Evolutionary conservation across 2,113 vertebrate genomes (phyloP).

Genomic region (Trogon melanurus): DNA sequence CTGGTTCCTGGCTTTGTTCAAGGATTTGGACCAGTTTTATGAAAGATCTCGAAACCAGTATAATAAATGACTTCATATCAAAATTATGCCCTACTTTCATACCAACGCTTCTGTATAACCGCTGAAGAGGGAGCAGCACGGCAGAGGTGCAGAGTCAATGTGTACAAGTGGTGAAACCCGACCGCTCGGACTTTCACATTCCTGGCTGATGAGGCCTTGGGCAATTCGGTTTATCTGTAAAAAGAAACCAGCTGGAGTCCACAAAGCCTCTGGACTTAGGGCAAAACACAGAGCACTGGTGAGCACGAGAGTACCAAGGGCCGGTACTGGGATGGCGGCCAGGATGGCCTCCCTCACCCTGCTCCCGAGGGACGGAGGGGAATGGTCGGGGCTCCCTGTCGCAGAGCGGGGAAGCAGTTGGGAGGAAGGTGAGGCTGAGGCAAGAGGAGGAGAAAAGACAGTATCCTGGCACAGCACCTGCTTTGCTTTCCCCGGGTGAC

Average conservation of each 20-base stretch:
- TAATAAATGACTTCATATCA: not conserved
- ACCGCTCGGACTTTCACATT: slow-evolving; percentile 18
- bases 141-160: not conserved
- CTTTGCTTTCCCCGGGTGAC: not conserved
- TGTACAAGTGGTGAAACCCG: not conserved
- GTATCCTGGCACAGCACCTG: accelerated
- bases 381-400: accelerated
- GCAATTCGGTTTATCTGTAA: not conserved
- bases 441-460: not conserved
- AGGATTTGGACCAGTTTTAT: not conserved
- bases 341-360: not conserved
- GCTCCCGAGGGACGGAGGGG: not conserved
- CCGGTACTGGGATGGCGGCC: too few relatives aligned
- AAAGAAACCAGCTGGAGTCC: not conserved
- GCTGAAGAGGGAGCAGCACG: accelerated
- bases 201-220: not conserved
- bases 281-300: not conserved
- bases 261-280: not conserved
- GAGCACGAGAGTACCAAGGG: accelerated
- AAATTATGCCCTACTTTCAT: not conserved
- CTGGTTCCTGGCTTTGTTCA: not conserved
- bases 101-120: not conserved
- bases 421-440: not conserved
- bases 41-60: not conserved
- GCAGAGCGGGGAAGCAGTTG: not conserved